Conservation (phyloP, 2,797 vertebrate genomes). For the Babyrousa celebensis region DNA sequence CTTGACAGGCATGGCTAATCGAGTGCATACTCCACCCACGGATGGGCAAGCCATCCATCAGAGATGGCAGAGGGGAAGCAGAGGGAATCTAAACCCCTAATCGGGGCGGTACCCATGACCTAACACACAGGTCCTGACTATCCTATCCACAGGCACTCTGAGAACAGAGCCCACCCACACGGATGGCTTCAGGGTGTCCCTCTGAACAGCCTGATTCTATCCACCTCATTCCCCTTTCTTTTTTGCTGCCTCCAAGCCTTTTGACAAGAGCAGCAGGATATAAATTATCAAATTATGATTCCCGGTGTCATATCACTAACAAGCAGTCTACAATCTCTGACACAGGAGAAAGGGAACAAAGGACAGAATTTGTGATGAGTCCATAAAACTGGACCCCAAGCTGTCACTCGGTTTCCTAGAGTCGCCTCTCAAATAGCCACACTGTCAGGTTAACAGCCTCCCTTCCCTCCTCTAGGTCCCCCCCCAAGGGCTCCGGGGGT, state of each 20-base stretch:
- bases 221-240: neutral
- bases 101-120: neutral
- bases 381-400: neutral
- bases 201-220: neutral
- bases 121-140: neutral
- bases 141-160: neutral
- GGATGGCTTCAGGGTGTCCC: neutral
- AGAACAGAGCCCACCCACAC: neutral
- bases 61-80: neutral
- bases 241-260: constrained; percentile 66
- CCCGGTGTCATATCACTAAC: constrained; percentile 67
- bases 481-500: neutral
- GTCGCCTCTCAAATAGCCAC: neutral
- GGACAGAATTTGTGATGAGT: constrained; percentile 14
- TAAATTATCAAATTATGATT: constrained; percentile 78
- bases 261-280: constrained; percentile 73
- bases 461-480: neutral
- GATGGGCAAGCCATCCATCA: neutral
- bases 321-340: constrained; percentile 67
- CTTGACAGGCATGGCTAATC: constrained; percentile 70
- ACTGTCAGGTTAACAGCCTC: neutral
- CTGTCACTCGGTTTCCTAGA: neutral
- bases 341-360: constrained; percentile 59
- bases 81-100: neutral
- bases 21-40: neutral